These are phyloP conservation scores for Catharus minimus DNA, from an alignment of 2,113 vertebrate species.

Conservation along the genomic window DNA sequence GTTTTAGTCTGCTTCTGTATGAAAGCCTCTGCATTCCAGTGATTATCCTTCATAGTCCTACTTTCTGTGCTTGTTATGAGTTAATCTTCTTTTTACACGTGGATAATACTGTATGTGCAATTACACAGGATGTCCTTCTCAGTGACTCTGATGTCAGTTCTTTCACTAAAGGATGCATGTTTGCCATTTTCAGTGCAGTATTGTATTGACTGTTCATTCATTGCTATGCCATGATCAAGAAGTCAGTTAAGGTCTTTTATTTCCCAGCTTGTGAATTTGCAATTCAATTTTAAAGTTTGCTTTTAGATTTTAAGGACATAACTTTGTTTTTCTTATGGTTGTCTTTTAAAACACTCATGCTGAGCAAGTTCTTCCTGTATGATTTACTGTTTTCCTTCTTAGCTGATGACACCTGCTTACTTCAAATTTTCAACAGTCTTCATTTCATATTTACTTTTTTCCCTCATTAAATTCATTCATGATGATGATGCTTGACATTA, in stretches of 20 bases:
- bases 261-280: not conserved
- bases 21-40: conserved; percentile 9
- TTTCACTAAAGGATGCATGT: not conserved
- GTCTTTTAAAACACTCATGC: not conserved
- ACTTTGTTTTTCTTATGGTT: not conserved
- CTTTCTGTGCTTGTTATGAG: conserved; percentile 33
- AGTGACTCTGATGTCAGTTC: not conserved
- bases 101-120: conserved; percentile 1
- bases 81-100: conserved; percentile 51
- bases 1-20: conserved; percentile 36
- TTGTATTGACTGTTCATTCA: not conserved
- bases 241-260: not conserved
- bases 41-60: conserved; percentile 60
- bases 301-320: not conserved
- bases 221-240: not conserved
- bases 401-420: not conserved
- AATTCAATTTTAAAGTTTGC: not conserved
- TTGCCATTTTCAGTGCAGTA: not conserved
- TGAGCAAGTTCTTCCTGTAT: not conserved
- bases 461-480: not conserved
- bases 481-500: not conserved
- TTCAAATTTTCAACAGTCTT: not conserved
- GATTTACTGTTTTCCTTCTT: not conserved
- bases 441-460: not conserved
- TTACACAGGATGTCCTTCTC: not conserved